phyloP scores from a whole-genome alignment of 2,888 invertebrate species.

The Meghimatium bilineatum region DNA sequence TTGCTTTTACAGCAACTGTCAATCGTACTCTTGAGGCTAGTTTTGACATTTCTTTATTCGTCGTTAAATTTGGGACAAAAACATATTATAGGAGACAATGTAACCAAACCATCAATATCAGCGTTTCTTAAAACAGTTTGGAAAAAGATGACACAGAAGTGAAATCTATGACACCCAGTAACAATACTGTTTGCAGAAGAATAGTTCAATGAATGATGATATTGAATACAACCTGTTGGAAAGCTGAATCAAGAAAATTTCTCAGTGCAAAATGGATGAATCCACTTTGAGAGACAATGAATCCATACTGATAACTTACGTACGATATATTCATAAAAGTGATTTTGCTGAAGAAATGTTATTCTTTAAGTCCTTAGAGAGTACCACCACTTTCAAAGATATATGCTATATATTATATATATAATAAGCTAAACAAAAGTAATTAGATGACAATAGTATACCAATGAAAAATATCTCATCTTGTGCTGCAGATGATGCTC shows the following conservation, averaged over 20 bases:
- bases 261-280: not conserved
- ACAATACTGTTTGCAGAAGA: too few relatives aligned
- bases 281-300: slow-evolving; percentile 10
- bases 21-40: slow-evolving; percentile 5
- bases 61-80: not conserved
- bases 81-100: not conserved
- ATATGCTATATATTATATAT: too few relatives aligned
- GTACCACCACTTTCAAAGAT: not conserved
- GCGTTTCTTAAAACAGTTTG: not conserved
- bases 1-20: not conserved
- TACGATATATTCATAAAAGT: not conserved
- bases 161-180: too few relatives aligned
- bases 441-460: not conserved
- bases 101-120: not conserved
- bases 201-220: not conserved
- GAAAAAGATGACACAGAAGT: too few relatives aligned
- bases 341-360: not conserved
- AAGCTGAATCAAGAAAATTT: not conserved
- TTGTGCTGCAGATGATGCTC: slow-evolving; percentile 1
- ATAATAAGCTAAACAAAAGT: not conserved
- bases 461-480: not conserved
- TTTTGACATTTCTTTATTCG: not conserved
- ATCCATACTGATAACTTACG: not conserved
- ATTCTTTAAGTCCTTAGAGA: not conserved
- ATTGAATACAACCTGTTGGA: not conserved